phyloP scores from a whole-genome alignment of 1,140 invertebrate genomes.

The Scylla paramamosain region DNA sequence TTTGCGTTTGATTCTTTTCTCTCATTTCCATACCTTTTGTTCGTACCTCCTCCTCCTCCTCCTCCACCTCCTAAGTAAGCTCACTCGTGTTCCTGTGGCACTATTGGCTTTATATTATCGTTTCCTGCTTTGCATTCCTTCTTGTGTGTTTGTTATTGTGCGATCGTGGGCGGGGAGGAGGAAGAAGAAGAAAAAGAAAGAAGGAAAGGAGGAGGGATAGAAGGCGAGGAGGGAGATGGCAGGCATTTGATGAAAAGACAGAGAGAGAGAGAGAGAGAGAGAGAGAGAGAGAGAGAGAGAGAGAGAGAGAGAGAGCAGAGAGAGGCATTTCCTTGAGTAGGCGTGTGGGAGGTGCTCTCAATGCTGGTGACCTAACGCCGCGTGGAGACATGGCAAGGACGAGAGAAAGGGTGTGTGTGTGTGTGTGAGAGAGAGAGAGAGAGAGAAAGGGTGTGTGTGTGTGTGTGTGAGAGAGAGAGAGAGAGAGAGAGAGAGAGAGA shows the following conservation, averaged over 20 bases:
- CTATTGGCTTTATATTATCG: background rate
- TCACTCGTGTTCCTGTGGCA: background rate
- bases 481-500: background rate
- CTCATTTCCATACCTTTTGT: background rate
- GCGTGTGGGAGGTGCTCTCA: no score
- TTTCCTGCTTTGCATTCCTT: background rate
- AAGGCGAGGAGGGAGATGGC: background rate
- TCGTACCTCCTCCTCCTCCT: background rate
- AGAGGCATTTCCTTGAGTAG: background rate
- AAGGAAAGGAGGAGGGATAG: background rate
- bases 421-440: background rate
- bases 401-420: background rate
- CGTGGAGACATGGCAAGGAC: background rate
- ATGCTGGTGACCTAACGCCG: no score
- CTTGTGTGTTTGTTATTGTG: background rate
- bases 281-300: background rate
- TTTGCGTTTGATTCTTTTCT: background rate
- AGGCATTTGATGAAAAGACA: background rate
- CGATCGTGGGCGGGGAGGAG: background rate
- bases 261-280: constrained; percentile 28
- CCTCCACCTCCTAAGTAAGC: background rate
- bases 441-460: background rate
- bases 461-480: no score
- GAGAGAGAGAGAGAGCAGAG: background rate
- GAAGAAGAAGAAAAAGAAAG: background rate